phyloP scores from a whole-genome alignment of 2,797 vertebrate genomes.

The Molossus alvarezi region DNA sequence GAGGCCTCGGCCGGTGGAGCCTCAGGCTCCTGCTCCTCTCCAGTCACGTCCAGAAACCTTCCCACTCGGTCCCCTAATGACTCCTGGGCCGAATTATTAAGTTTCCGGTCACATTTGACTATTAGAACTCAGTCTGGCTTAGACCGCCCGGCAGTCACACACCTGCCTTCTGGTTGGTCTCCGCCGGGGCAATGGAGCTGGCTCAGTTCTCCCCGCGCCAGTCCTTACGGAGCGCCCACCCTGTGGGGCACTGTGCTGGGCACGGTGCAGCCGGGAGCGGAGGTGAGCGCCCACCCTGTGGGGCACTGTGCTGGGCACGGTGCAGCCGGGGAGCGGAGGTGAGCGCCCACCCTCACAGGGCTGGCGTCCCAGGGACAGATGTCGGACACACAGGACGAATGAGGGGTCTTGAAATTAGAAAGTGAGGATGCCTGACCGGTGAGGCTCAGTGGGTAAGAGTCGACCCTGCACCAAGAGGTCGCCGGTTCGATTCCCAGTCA shows the following conservation, averaged over 20 bases:
- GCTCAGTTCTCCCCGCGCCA: too few relatives aligned
- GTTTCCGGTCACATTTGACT: neutral
- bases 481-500: too few relatives aligned
- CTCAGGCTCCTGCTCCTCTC: too few relatives aligned
- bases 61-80: neutral
- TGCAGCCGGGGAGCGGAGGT: neutral
- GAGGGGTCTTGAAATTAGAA: too few relatives aligned
- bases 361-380: fast-evolving
- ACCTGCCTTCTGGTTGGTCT: neutral
- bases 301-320: neutral
- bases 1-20: too few relatives aligned
- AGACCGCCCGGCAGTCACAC: too few relatives aligned
- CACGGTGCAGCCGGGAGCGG: too few relatives aligned
- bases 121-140: neutral
- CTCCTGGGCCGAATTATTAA: neutral
- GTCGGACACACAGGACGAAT: fast-evolving
- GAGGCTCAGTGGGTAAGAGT: too few relatives aligned
- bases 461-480: too few relatives aligned
- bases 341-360: fast-evolving
- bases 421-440: too few relatives aligned
- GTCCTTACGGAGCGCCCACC: fast-evolving
- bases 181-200: neutral
- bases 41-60: neutral
- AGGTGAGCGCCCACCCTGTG: neutral
- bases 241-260: too few relatives aligned